Conservation (phyloP, 64 coral and sea anemone genomes). For the Cladopsammia gracilis region DNA sequence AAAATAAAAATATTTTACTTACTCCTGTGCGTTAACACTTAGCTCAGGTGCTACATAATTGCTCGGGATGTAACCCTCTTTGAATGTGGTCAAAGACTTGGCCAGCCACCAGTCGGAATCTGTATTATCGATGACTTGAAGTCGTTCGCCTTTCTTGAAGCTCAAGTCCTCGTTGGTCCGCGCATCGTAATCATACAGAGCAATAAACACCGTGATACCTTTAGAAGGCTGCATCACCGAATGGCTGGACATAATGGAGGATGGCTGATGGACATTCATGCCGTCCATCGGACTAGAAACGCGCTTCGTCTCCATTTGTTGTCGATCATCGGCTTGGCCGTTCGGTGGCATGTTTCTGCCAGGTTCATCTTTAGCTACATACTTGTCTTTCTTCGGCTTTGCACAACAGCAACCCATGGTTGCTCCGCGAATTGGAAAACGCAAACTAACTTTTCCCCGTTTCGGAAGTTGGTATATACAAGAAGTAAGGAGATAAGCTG, state of each 20-base stretch:
- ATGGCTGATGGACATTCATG: not conserved
- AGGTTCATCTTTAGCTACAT: conserved; percentile 50
- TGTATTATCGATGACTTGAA: conserved; percentile 96
- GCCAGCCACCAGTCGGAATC: conserved; percentile 99
- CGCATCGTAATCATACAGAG: conserved; percentile 98
- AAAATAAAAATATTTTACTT: conserved; percentile 60
- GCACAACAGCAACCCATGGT: conserved; percentile 99
- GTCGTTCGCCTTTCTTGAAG: conserved; percentile 95
- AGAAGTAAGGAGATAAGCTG: not conserved
- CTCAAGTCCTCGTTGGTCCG: conserved; percentile 99
- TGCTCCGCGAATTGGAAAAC: conserved; percentile 65
- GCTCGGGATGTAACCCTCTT: conserved; percentile 97
- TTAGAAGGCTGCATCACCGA: conserved; percentile 74
- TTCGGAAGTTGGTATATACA: not conserved
- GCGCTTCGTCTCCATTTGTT: not conserved
- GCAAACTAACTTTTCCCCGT: conserved; percentile 9
- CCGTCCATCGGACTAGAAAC: not conserved
- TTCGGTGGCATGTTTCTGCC: conserved; percentile 54
- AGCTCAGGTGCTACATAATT: conserved; percentile 98
- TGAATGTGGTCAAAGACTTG: conserved; percentile 80
- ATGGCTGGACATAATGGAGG: conserved; percentile 25
- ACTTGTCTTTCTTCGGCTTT: conserved; percentile 85
- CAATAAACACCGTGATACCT: conserved; percentile 86
- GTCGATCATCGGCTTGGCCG: not conserved
- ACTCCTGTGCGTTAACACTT: conserved; percentile 98